Base-by-base conservation (phyloP, 2,888 invertebrate species). In the Alcis repandata region DNA sequence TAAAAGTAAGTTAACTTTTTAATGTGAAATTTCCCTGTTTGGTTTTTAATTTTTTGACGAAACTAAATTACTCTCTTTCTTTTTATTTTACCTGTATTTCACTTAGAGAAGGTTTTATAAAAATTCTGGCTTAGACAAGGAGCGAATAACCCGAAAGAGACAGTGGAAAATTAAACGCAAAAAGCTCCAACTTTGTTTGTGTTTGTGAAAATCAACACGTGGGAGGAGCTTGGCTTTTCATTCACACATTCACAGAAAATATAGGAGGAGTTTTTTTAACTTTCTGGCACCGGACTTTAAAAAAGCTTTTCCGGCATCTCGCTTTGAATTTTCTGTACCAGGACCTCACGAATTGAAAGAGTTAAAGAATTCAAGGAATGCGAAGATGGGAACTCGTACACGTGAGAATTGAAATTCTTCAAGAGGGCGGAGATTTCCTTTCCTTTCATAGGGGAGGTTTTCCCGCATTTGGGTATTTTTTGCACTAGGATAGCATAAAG, bases 401-500 rank as follows among this genome's bases (percentile, higher is more conserved):
- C 56, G 56, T 60, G 38, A 15, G 17, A 46, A 56, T 57, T 51
- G 48, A 60, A 58, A 56, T 67, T 60, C 57, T 53, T 59, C 20
- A 51, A 68, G 71, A 72, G 70, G 75, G 75, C 73, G 79, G 78
- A 71, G 69, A 67, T 60, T 71, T 68, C 66, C 69, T 79, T 82
- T 79, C 75, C 77, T 81, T 84, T 84, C 86, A 86, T 89, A 89
- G 83, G 86, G 91, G 80, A 89, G 88, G 86, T 90, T 91, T 93
- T 94, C 93, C 91, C 93, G 91, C 93, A 93, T 89, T 90, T 82
- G 90, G 86, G 87, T 86, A 93, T 93, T 92, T 90, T 91, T 85
- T 78, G 67, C 71, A 93, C 91, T 77, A 90, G 92, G 92, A 67
- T 32, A 61, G 48, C 86, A 93, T 80, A 69, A 77, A 54, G 15